Conservation (phyloP, 37 sponge, comb jelly and placozoan genomes). For the Chondrilla cf. caribensis region DNA sequence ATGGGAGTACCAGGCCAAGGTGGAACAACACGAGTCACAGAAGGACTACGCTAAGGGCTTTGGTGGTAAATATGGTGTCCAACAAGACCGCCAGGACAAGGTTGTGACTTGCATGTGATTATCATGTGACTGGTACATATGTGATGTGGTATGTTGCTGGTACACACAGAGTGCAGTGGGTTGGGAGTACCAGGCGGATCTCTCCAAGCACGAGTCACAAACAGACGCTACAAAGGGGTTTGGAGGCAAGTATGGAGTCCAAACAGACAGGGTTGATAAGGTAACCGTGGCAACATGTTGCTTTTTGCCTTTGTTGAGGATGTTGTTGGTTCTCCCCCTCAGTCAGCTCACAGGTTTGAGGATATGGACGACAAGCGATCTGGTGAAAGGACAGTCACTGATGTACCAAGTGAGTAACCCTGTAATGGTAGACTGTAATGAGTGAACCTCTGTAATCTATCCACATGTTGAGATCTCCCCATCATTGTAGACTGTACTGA, state of each 20-base stretch:
- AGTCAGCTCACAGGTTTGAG: constrained; percentile 79
- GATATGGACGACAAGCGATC: constrained; percentile 79
- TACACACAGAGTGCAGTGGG: constrained; percentile 65
- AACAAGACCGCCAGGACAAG: constrained; percentile 61
- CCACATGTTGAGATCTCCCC: too few species aligned
- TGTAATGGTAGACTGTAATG: neutral
- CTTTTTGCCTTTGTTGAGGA: neutral
- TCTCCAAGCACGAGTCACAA: constrained; percentile 84
- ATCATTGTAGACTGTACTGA: too few species aligned
- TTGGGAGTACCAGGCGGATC: constrained; percentile 72
- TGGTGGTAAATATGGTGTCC: constrained; percentile 90
- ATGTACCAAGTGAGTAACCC: neutral
- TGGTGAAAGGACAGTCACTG: neutral
- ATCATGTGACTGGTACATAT: too few species aligned
- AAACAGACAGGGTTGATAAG: constrained; percentile 70
- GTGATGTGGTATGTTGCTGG: neutral
- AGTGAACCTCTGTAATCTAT: too few species aligned
- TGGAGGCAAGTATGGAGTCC: constrained; percentile 91
- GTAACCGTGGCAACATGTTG: constrained; percentile 11
- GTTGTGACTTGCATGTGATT: neutral
- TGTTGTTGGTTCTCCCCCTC: neutral
- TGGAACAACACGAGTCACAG: constrained; percentile 83
- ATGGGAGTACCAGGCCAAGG: constrained; percentile 56
- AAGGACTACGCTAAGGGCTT: constrained; percentile 85
- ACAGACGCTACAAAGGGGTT: constrained; percentile 86